Percentiles rank a stretch among this genome's conserved stretches.
phyloP scores from a whole-genome alignment of 2,888 invertebrate species.

The Homarus gammarus region DNA sequence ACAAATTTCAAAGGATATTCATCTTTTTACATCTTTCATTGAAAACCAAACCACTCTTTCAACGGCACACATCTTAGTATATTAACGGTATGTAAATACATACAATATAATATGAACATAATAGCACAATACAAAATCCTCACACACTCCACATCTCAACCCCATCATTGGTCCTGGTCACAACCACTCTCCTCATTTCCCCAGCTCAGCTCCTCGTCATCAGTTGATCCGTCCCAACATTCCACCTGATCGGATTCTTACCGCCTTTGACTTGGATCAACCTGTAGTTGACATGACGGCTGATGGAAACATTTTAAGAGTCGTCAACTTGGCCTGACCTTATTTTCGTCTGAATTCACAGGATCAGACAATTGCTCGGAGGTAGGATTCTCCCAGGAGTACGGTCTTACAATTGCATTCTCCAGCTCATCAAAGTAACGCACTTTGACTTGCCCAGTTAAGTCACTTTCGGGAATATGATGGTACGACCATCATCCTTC shows the following conservation, averaged over 20 bases:
- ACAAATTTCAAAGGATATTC: no score
- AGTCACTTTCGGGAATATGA: not conserved
- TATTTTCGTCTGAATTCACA: not conserved
- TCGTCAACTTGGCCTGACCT: not conserved
- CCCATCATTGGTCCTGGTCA: no score
- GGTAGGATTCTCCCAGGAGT: not conserved
- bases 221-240: not conserved
- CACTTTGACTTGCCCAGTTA: not conserved
- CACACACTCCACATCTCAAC: no score
- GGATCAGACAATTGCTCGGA: not conserved
- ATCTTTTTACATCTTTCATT: no score
- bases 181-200: no score
- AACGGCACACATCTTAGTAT: no score
- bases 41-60: no score
- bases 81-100: no score
- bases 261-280: not conserved
- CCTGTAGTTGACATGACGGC: not conserved
- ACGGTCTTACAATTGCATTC: not conserved
- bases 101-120: no score
- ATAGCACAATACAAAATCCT: no score
- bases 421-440: not conserved
- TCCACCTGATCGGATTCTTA: not conserved
- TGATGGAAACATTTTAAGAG: not conserved
- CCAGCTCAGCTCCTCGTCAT: no score
- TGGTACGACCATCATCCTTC: constrained; percentile 14